Evolutionary conservation across 2,888 invertebrate species (phyloP).

Genomic region (Dioctria rufipes): DNA sequence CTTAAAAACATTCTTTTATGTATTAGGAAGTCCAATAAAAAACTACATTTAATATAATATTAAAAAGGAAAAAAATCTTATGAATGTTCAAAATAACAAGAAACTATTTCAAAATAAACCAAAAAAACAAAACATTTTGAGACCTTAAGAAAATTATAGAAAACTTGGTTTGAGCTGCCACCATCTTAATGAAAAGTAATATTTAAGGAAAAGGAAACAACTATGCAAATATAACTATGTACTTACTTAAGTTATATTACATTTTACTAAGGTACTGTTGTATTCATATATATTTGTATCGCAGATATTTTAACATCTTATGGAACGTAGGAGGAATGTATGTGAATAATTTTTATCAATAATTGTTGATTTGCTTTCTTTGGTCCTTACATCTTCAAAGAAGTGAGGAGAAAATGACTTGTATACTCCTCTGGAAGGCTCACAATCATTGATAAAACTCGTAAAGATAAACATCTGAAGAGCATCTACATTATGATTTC

Average conservation of each 20-base stretch:
- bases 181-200: constrained; percentile 53
- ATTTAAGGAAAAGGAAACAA: constrained; percentile 24
- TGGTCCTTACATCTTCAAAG: neutral
- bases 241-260: constrained; percentile 9
- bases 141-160: constrained; percentile 19
- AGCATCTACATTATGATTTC: constrained; percentile 10
- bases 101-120: neutral
- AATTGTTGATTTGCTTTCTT: constrained; percentile 34
- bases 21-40: constrained; percentile 7
- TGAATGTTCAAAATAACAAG: constrained; percentile 53
- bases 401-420: neutral
- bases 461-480: neutral
- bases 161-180: constrained; percentile 46
- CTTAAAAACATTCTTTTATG: constrained; percentile 10
- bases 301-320: constrained; percentile 7
- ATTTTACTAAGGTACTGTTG: constrained; percentile 27
- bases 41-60: neutral
- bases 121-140: neutral
- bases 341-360: constrained; percentile 18
- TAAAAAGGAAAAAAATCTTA: constrained; percentile 47
- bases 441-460: constrained; percentile 20
- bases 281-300: neutral
- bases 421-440: neutral
- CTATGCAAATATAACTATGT: constrained; percentile 9
- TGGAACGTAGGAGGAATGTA: neutral